A percentile compares a stretch with the other conserved stretches of the same genome.
These are phyloP conservation scores for Lophotriccus pileatus DNA, from an alignment of 2,797 vertebrate species.

Conservation along the genomic window DNA sequence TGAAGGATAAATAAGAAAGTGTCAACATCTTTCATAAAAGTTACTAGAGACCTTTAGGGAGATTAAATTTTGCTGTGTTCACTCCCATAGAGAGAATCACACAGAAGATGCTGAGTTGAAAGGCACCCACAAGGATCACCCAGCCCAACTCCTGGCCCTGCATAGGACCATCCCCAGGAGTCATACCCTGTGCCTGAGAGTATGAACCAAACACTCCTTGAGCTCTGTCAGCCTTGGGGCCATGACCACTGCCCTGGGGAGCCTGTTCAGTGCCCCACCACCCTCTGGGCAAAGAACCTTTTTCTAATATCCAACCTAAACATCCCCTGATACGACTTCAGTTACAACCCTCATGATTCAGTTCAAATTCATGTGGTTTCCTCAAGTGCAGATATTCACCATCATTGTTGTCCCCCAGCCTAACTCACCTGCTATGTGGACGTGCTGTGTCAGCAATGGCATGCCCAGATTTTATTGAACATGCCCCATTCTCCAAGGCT, in stretches of 20 bases:
- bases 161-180: not conserved
- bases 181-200: not conserved
- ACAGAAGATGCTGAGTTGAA: not conserved
- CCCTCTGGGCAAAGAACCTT: not conserved
- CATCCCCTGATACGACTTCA: not conserved
- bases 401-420: not conserved
- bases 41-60: not conserved
- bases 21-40: not conserved
- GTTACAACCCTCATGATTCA: not conserved
- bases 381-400: not conserved
- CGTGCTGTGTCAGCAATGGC: not conserved
- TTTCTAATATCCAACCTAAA: not conserved
- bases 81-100: not conserved
- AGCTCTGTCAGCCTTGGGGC: not conserved
- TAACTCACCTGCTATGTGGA: fast-evolving
- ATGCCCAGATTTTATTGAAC: not conserved
- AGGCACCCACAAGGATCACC: not conserved
- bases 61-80: not conserved
- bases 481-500: not conserved
- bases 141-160: not conserved
- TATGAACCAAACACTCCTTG: not conserved
- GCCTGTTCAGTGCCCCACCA: not conserved
- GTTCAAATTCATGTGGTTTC: not conserved
- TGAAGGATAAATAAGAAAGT: not conserved
- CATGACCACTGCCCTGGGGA: not conserved